Evolutionary conservation across 2,888 invertebrate species (phyloP).

Genomic region (Xestoiulus laeticollis): DNA sequence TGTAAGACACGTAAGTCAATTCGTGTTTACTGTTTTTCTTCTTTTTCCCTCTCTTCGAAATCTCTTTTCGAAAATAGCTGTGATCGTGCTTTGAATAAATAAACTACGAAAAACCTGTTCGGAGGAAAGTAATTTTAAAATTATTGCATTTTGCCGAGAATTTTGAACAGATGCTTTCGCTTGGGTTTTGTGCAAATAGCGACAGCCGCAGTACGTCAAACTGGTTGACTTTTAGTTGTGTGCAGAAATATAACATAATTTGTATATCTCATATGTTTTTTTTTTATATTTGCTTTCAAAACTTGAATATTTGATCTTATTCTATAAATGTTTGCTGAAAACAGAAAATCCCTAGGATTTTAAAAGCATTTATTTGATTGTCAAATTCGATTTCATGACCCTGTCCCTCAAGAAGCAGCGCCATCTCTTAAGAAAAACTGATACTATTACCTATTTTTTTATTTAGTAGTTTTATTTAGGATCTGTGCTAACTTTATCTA

Average conservation of each 20-base stretch:
- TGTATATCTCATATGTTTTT: not conserved
- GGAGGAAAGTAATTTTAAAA: not conserved
- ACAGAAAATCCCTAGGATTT: not conserved
- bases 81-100: not conserved
- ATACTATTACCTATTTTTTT: no score
- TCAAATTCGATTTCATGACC: not conserved
- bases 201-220: not conserved
- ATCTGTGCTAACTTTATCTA: no score
- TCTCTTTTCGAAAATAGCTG: slow-evolving; percentile 24
- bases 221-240: not conserved
- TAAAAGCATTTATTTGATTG: not conserved
- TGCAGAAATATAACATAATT: not conserved
- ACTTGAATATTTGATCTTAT: not conserved
- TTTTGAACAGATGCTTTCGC: not conserved
- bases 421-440: no score
- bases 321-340: slow-evolving; percentile 1
- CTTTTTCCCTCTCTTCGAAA: not conserved
- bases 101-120: not conserved
- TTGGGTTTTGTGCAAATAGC: not conserved
- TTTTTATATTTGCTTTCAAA: not conserved
- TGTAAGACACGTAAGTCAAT: slow-evolving; percentile 37
- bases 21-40: slow-evolving; percentile 1
- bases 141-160: slow-evolving; percentile 18
- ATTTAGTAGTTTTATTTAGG: no score
- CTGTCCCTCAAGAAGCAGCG: not conserved